Base-by-base conservation (phyloP, 2,113 vertebrate species). In the Hymenochirus boettgeri region DNA sequence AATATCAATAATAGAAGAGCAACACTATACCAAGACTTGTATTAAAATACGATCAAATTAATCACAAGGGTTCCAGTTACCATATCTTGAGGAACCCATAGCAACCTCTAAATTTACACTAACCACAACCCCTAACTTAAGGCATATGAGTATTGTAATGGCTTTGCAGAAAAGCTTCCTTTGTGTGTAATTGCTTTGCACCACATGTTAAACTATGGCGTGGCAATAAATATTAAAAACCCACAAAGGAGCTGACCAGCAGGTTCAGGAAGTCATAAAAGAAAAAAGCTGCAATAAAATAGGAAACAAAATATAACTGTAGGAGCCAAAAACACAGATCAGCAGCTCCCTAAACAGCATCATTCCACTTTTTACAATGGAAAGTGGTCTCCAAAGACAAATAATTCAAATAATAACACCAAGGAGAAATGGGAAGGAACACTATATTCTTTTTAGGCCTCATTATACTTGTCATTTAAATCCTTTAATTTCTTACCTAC, bases 131-230 rank as follows among this genome's bases (percentile, higher is more conserved):
- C 13, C 46, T 21, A 7, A 22, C 8, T 5, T 7, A 48, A 23
- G 46, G 4, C 46, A 10, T 19, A 6, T 27, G 17, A 35, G 10
- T 72, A 69, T 37, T 51, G 22, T 70, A 74, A 83, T 23, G 69
- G 96, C 94, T 93, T 97, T 84, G 84, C 89, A 19, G 87, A 80
- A 83, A 89, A 76, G 7, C 75, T 82, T 71, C 92, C 93, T 52
- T 90, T 88, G 71, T 96, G 93, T 0, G 94, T 96, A 83, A 97
- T 70, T 63, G 92, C 77, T 7, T 95, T 92, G n/a, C 94, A 97
- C 94, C 94, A 97, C 86, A 96, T 84, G 80, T 91, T 90, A 80
- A 97, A 96, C 85, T 2, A 96, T 91, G 70, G 94, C 96, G 84
- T 91, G 73, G 94, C 93, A 54, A 96, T 86, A 80, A 97, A 97